Evolutionary conservation across 2,888 invertebrate genomes (phyloP).

Genomic region (Torymus texanus): DNA sequence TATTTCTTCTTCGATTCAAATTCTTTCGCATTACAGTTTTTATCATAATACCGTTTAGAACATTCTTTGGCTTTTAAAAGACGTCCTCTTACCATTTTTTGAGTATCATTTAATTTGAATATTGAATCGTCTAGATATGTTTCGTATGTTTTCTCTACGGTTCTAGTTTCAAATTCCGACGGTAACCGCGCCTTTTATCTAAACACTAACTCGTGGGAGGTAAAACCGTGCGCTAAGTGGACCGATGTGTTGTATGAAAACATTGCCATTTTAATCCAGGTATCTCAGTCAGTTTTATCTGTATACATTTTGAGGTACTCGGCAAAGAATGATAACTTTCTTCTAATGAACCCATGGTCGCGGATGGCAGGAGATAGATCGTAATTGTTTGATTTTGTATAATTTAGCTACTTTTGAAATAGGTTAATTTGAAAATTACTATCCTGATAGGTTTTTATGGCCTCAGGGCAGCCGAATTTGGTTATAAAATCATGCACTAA

Average conservation of each 20-base stretch:
- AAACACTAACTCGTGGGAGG: too few species aligned
- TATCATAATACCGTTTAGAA: conserved; percentile 25
- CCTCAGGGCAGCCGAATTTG: not conserved
- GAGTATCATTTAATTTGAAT: conserved; percentile 7
- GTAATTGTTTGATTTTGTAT: not conserved
- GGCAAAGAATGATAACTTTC: conserved; percentile 10
- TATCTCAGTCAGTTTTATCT: conserved; percentile 14
- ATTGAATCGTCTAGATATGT: not conserved
- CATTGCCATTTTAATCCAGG: not conserved
- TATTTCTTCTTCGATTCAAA: conserved; percentile 4
- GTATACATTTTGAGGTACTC: conserved; percentile 31
- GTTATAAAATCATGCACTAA: not conserved
- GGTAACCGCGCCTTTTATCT: too few species aligned
- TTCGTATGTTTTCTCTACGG: too few species aligned
- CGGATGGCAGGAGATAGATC: not conserved
- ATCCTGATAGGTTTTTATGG: conserved; percentile 11
- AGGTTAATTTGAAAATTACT: not conserved
- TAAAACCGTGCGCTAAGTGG: too few species aligned
- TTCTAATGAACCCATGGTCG: conserved; percentile 5
- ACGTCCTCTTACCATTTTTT: conserved; percentile 8
- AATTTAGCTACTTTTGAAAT: not conserved
- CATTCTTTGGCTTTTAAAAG: conserved; percentile 22
- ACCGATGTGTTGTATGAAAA: conserved; percentile 10
- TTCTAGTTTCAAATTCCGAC: too few species aligned
- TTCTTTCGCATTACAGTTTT: conserved; percentile 5